phyloP scores from a whole-genome alignment of 1,140 invertebrate genomes.

The Eupristina koningsbergeri region DNA sequence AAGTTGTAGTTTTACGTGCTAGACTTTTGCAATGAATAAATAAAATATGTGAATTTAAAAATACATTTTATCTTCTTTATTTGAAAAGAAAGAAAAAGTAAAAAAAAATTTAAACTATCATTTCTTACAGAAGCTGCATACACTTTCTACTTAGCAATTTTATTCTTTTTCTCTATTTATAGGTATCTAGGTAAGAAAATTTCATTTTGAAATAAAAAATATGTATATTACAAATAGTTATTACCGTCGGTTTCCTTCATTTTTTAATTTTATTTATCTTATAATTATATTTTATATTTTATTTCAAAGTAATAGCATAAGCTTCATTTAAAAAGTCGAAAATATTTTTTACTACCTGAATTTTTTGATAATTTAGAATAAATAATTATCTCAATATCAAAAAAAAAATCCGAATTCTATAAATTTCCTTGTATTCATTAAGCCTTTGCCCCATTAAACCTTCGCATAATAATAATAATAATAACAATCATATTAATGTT shows the following conservation, averaged over 20 bases:
- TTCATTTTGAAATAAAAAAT: background rate
- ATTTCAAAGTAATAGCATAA: background rate
- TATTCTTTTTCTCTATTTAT: background rate
- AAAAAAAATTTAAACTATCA: slow-evolving; percentile 11
- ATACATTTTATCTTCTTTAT: slow-evolving; percentile 10
- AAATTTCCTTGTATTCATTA: background rate
- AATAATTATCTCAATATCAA: too few species aligned
- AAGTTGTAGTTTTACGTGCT: background rate
- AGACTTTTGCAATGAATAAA: background rate
- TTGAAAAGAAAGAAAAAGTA: background rate
- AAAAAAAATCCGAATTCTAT: background rate
- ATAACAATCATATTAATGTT: too few species aligned
- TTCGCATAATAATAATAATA: too few species aligned
- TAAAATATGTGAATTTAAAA: background rate
- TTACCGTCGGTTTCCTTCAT: background rate
- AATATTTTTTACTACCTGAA: background rate
- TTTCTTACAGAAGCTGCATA: background rate
- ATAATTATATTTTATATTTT: background rate
- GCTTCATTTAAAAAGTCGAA: background rate
- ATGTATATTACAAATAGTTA: background rate
- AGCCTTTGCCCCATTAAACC: too few species aligned
- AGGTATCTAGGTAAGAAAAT: background rate
- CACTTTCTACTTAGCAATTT: slow-evolving; percentile 4
- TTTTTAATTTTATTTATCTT: background rate
- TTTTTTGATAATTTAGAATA: background rate